A percentile compares a stretch with the other conserved stretches of the same genome.
These are phyloP conservation scores for Monarcha castaneiventris DNA, from an alignment of 2,113 vertebrate species.

Conservation along the genomic window DNA sequence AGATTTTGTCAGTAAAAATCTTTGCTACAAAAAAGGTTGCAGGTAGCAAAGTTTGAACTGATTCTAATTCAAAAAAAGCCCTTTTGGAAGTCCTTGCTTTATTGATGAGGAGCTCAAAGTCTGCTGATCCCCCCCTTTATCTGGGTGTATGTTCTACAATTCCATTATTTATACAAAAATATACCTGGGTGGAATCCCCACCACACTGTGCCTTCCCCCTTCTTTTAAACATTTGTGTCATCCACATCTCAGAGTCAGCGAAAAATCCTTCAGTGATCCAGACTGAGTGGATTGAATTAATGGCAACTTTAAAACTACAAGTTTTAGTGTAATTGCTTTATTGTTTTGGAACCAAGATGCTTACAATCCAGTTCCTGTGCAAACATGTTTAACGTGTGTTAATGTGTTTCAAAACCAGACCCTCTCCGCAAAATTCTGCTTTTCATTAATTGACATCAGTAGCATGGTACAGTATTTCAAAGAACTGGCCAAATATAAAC, in stretches of 20 bases:
- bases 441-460: conserved; percentile 87
- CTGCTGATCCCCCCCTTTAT: not conserved
- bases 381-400: conserved; percentile 86
- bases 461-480: conserved; percentile 85
- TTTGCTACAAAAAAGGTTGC: not conserved
- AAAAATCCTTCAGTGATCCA: conserved; percentile 68
- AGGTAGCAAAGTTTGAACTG: not conserved
- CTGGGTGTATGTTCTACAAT: not conserved
- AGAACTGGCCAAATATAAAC: conserved; percentile 80
- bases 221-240: not conserved
- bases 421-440: conserved; percentile 77
- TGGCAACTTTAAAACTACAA: conserved; percentile 65
- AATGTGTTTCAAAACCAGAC: conserved; percentile 81
- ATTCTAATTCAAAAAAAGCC: not conserved
- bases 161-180: not conserved
- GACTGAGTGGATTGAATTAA: conserved; percentile 72
- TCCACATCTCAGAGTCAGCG: not conserved
- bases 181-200: not conserved
- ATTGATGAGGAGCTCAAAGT: not conserved
- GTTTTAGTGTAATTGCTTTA: conserved; percentile 78
- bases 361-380: conserved; percentile 81
- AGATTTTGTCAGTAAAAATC: not conserved
- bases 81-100: not conserved
- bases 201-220: not conserved
- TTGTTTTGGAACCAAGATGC: conserved; percentile 79